Base-by-base conservation (phyloP, 2,113 vertebrate genomes). In the Pseudopipra pipra region DNA sequence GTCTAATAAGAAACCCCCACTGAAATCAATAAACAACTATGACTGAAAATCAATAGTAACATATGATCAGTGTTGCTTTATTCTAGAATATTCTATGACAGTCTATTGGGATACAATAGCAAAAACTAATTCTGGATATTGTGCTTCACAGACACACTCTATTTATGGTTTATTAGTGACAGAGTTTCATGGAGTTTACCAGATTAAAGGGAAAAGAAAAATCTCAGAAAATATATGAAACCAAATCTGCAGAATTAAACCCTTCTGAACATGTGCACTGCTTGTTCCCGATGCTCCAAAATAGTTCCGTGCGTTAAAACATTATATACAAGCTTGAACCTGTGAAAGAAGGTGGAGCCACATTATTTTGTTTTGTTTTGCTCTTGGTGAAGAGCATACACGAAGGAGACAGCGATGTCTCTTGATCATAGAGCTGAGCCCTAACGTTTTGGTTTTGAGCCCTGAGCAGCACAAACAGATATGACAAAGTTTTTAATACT, bases 21-120 rank as follows among this genome's bases (percentile, higher is more conserved):
- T 83, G 39, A 87, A 95, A 91, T 91, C 62, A 76, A 9, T 62
- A 33, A 76, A 84, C 37, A 81, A 22, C 23, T 88, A 31, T 80
- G 78, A 94, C 85, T 79, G 68, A 91, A 93, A 91, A 91, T 91
- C 85, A 83, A 77, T 91, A 22, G 15, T 59, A 92, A 47, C 46
- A 31, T 81, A 89, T 28, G 41, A 72, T 78, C 25, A 39, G 59
- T 21, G 46, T 68, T 90, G 8, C n/a, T 85, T 87, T 89, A 51
- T 65, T 49, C 14, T 65, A 39, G 66, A 76, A 87, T 76, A 91
- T 62, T 87, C 28, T 62, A 33, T 51, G 41, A 33, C 6, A 85
- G 33, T 37, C 58, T 79, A 76, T 65, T 56, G 30, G 8, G 13
- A 75, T 54, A 51, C 25, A 66, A 17, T 4, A 67, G 46, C 52